Evolutionary conservation across 2,888 invertebrate species (phyloP).

Genomic region (Polydrusus tereticollis): DNA sequence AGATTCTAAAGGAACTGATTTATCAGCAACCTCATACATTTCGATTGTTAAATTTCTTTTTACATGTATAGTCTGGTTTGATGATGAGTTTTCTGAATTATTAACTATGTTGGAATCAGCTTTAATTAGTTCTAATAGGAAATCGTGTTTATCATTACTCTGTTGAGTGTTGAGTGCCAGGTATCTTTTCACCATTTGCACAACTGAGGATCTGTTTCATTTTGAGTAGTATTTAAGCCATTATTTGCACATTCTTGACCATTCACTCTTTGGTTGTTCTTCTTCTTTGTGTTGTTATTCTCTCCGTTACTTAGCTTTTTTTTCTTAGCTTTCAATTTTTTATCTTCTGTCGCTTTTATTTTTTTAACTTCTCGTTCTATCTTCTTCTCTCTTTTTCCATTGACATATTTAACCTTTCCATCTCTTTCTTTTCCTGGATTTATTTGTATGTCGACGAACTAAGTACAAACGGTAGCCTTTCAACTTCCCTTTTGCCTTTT

Average conservation of each 20-base stretch:
- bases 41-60: no score
- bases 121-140: no score
- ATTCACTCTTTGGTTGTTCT: no score
- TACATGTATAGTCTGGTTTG: no score
- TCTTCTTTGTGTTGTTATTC: not conserved
- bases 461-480: conserved; percentile 29
- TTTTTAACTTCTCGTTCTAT: not conserved
- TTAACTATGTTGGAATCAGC: no score
- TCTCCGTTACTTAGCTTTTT: not conserved
- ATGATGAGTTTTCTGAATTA: no score
- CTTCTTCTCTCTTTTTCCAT: conserved; percentile 1
- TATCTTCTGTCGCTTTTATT: not conserved
- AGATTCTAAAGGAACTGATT: no score
- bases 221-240: not conserved
- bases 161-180: no score
- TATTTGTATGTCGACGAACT: conserved; percentile 27
- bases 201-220: no score
- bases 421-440: not conserved
- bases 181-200: no score
- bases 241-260: not conserved
- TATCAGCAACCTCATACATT: no score
- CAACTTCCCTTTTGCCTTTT: conserved; percentile 34
- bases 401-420: not conserved
- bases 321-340: not conserved
- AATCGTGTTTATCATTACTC: no score